phyloP scores from a whole-genome alignment of 2,888 invertebrate species.

The Chymomyza fuscimana region DNA sequence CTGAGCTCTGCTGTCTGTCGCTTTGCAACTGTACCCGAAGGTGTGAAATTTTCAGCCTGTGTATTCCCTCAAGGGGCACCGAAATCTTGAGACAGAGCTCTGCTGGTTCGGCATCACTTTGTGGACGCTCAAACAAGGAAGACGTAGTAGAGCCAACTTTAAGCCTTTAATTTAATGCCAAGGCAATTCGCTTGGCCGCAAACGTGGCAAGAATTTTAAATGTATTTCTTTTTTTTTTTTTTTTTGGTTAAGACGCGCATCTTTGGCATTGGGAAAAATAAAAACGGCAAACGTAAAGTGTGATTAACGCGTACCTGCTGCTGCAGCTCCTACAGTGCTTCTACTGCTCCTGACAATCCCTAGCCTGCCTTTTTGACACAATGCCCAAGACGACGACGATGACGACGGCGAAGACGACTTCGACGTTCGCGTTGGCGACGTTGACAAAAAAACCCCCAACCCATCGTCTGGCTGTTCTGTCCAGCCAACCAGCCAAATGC shows the following conservation, averaged over 20 bases:
- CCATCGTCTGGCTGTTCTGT: constrained; percentile 22
- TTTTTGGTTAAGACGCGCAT: not conserved
- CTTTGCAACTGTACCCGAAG: constrained; percentile 47
- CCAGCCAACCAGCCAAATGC: constrained; percentile 47
- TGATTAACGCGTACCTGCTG: constrained; percentile 65
- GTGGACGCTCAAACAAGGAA: not conserved
- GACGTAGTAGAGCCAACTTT: constrained; percentile 31
- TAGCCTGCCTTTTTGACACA: constrained; percentile 58
- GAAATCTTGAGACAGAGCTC: constrained; percentile 4
- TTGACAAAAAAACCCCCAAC: constrained; percentile 45
- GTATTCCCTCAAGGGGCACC: constrained; percentile 55
- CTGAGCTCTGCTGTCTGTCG: not conserved
- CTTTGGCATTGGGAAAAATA: constrained; percentile 8
- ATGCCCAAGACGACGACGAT: constrained; percentile 20
- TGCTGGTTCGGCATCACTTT: not conserved
- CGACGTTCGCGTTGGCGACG: constrained; percentile 35
- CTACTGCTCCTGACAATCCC: constrained; percentile 12
- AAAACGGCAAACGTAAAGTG: constrained; percentile 57
- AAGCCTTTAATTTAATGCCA: constrained; percentile 63
- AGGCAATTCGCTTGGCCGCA: constrained; percentile 57
- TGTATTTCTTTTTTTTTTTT: constrained; percentile 32
- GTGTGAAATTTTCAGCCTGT: constrained; percentile 62
- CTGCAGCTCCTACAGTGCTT: constrained; percentile 33
- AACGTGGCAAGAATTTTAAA: constrained; percentile 64
- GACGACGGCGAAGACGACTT: not conserved